Conservation (phyloP, 2,797 vertebrate genomes). For the Petrocephalus sullivani region DNA sequence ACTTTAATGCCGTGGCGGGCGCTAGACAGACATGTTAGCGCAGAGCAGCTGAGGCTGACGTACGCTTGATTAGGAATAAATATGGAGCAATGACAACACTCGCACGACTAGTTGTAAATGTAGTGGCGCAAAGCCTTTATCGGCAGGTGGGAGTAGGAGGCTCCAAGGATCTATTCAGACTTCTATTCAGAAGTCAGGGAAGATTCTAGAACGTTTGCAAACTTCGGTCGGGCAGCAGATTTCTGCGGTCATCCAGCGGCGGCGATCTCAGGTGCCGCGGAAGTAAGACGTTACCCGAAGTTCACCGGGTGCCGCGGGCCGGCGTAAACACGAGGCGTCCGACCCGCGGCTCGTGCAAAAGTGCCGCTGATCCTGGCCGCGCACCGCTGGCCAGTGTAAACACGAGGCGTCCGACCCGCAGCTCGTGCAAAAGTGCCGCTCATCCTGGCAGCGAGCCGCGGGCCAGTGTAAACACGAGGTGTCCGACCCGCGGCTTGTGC, state of each 20-base stretch:
- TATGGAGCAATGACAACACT: not conserved
- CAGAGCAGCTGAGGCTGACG: not conserved
- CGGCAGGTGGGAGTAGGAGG: not conserved
- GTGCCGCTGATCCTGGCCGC: too few species aligned
- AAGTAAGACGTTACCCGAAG: not conserved
- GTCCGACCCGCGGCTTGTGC: slow-evolving; percentile 1
- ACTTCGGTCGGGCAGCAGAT: not conserved
- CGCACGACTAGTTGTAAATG: not conserved
- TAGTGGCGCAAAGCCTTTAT: not conserved
- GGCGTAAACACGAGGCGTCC: not conserved
- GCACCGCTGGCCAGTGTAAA: not conserved
- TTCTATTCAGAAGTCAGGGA: not conserved
- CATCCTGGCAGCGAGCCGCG: slow-evolving; percentile 25
- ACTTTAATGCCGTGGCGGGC: not conserved
- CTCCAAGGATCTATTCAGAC: too few species aligned
- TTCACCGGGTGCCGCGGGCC: not conserved
- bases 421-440: slow-evolving; percentile 11
- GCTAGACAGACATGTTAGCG: not conserved
- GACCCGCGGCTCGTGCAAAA: slow-evolving; percentile 8
- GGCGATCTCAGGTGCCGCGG: too few species aligned
- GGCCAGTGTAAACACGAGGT: slow-evolving; percentile 1
- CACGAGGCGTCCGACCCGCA: slow-evolving; percentile 8
- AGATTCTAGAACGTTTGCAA: not conserved
- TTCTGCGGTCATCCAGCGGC: not conserved
- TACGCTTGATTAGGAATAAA: not conserved